Evolutionary conservation across 2,888 invertebrate genomes (phyloP), one percentile per base, ranked within the genome.

Genomic region (Ochlodes sylvanus): DNA sequence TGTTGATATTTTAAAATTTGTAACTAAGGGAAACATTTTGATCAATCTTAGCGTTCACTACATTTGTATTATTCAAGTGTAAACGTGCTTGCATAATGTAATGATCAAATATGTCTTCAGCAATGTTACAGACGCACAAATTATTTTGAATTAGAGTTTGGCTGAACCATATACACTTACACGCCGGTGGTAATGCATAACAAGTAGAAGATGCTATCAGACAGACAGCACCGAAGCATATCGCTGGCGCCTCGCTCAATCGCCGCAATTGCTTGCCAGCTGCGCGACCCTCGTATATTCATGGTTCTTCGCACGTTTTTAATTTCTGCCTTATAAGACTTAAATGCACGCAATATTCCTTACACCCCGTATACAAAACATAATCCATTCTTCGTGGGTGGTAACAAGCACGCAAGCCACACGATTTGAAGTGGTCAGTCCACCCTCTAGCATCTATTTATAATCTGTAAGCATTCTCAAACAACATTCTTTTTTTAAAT

Each of bases 231-330:
- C 73, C 57, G 63, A 15, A 60, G 76, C 79, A 72, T 81, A 89
- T 90, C 90, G 89, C 90, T 81, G 90, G 90, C 90, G 89, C 90
- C 90, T 85, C 70, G 74, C 76, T 88, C 86, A 87, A 89, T 90
- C 85, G 83, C 83, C 77, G 86, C 90, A 90, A 90, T 90, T 90
- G 88, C 79, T 75, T 47, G 74, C 77, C 89, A 87, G 85, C 88
- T 88, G 88, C 81, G 52, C 78, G 76, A 72, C 75, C 77, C 78
- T 73, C 74, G 74, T 73, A 70, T 76, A 77, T 76, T 79, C 77
- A 76, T 72, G 52, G 17, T 17, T 66, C 74, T 65, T 69, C 44
- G 66, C 56, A 67, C 57, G 32, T 56, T 67, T 68, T 61, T 67
- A 71, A 64, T 69, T 55, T 60, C 56, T 72, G 55, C 42, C 67